Evolutionary conservation across 2,113 vertebrate genomes (phyloP), one percentile per base, ranked within the genome.

Genomic region (Erythrocercus mccallii): DNA sequence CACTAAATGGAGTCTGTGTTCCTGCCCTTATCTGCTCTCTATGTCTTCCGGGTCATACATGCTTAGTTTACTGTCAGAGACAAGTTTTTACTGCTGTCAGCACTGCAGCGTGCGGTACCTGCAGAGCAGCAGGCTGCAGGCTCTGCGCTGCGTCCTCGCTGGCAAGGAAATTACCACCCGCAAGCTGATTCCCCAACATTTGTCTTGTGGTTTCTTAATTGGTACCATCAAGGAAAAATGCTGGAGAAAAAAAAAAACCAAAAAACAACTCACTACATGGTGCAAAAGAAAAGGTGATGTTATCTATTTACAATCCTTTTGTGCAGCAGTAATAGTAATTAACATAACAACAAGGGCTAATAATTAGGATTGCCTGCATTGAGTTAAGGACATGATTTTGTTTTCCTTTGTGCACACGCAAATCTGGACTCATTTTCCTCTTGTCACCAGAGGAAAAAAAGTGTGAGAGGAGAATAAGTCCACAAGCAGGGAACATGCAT

Each of bases 71-170:
- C 92, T 97, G 96, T 95, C 94, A 96, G 94, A 97, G 92, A 92
- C 94, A 95, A 96, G 95, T 96, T 96, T 96, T 94, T 87, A 94
- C 94, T 96, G 96, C 96, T 95, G 96, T 96, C 95, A 97, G 96
- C 94, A 96, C 94, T 95, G 96, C 96, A 92, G 95, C 90, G 96
- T 88, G 92, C 58, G 18, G 95, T 94, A 97, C 94, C 96, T 96
- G 96, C 95, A 96, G 95, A 96, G 95, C 94, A 96, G 96, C 95
- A 94, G 94, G 93, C 94, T 96, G 95, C 93, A 27, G 88, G 95
- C 95, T 95, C 81, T 16, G 90, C 84, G 85, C 95, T 92, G 92
- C 83, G 56, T 53, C 88, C 68, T 91, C 81, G 31, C 80, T 89
- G 88, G 79, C 94, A 87, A 94, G 96, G 86, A 94, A 94, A 96